A percentile compares a stretch with the other conserved stretches of the same genome.
These are phyloP conservation scores for Zoroaster sp. DNA, from an alignment of 53 echinoderm and acorn worm genomes.

Conservation along the genomic window DNA sequence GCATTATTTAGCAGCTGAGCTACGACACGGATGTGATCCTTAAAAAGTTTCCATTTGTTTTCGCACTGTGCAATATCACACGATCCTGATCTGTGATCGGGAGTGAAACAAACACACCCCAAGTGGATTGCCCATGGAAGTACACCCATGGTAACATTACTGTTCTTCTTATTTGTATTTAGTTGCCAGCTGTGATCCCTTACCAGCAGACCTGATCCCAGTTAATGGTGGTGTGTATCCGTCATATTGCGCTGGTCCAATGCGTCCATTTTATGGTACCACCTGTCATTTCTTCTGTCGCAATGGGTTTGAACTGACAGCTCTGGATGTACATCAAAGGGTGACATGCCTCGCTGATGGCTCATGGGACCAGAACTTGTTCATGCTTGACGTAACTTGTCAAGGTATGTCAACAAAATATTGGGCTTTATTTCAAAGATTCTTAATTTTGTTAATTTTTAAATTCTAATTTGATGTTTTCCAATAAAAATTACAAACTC, in stretches of 20 bases:
- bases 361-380: conserved; percentile 63
- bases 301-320: conserved; percentile 63
- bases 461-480: too few species aligned
- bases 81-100: too few species aligned
- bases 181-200: conserved; percentile 58
- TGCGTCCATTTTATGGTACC: conserved; percentile 64
- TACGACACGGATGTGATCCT: too few species aligned
- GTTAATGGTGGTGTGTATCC: conserved; percentile 62
- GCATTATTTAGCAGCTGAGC: too few species aligned
- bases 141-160: too few species aligned
- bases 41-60: too few species aligned
- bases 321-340: conserved; percentile 12
- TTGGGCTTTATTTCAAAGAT: too few species aligned
- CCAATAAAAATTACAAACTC: too few species aligned
- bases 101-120: too few species aligned
- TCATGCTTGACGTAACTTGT: conserved; percentile 41
- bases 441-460: too few species aligned
- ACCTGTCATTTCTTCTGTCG: conserved; percentile 76
- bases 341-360: conserved; percentile 70
- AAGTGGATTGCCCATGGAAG: too few species aligned
- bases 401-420: conserved; percentile 29
- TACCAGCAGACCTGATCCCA: conserved; percentile 54
- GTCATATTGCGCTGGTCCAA: conserved; percentile 54
- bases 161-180: background rate
- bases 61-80: too few species aligned